Percentiles rank a stretch among this genome's conserved stretches.
These are phyloP conservation scores for Pyxicephalus adspersus DNA, from an alignment of 2,113 vertebrate species.

Conservation along the genomic window DNA sequence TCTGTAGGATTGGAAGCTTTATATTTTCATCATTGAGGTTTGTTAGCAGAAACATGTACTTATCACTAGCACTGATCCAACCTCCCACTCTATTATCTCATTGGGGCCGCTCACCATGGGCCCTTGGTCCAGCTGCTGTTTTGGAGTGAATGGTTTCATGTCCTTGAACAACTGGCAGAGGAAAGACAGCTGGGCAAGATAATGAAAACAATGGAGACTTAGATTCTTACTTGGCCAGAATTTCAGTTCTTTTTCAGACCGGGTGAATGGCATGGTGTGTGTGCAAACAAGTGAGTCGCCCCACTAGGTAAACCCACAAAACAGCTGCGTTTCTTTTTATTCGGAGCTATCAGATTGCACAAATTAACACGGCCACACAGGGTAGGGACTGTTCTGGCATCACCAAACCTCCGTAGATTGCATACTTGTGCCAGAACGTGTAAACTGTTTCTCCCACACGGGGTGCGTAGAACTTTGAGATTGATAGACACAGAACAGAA, in stretches of 20 bases:
- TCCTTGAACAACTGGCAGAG: slow-evolving; percentile 31
- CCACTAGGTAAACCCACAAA: slow-evolving; percentile 11
- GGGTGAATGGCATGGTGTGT: slow-evolving; percentile 31
- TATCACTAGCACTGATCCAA: not conserved
- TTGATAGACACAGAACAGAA: slow-evolving; percentile 3
- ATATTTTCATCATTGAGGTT: not conserved
- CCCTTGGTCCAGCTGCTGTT: slow-evolving; percentile 13
- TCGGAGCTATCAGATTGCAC: slow-evolving; percentile 17
- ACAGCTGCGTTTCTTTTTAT: slow-evolving; percentile 34
- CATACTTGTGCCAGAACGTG: not conserved
- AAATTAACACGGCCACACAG: not conserved
- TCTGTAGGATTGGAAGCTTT: not conserved
- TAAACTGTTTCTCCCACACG: not conserved
- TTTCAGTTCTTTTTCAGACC: slow-evolving; percentile 11
- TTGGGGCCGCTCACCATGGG: not conserved
- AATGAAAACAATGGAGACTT: slow-evolving; percentile 13
- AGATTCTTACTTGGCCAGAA: slow-evolving; percentile 3
- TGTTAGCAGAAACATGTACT: not conserved
- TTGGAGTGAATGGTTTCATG: not conserved
- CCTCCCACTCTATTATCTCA: not conserved
- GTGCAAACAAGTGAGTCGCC: not conserved
- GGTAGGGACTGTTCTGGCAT: not conserved
- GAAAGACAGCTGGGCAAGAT: slow-evolving; percentile 37
- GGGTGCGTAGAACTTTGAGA: slow-evolving; percentile 10
- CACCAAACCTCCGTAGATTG: not conserved